Conservation (phyloP, 2,113 vertebrate genomes). For the Melanocharis versteri region DNA sequence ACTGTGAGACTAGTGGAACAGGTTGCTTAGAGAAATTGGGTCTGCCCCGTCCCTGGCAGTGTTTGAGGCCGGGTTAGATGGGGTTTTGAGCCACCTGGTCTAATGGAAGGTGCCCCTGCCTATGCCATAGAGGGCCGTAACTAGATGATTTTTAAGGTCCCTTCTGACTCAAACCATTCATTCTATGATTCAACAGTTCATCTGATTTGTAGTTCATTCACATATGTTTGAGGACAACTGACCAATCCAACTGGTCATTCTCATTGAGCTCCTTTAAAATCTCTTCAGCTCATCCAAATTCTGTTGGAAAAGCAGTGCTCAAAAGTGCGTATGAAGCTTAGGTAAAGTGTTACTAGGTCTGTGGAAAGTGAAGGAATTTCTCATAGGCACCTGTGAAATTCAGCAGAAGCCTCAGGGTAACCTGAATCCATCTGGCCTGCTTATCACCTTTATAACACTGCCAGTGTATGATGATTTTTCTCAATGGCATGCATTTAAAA, state of each 20-base stretch:
- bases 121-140: fast-evolving
- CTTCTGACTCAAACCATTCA: neutral
- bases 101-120: neutral
- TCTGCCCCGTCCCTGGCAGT: neutral
- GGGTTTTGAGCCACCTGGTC: neutral
- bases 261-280: neutral
- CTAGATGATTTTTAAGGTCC: neutral
- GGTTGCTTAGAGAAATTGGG: neutral
- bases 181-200: neutral
- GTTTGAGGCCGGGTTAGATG: neutral
- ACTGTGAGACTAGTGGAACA: too few species aligned
- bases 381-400: neutral
- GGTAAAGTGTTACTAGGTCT: neutral
- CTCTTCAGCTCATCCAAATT: neutral
- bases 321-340: neutral
- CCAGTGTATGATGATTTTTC: neutral
- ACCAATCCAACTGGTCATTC: neutral
- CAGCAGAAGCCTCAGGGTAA: neutral
- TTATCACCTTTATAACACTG: neutral
- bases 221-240: neutral
- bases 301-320: neutral
- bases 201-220: neutral
- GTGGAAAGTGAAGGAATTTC: neutral
- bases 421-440: neutral
- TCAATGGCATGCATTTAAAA: neutral